Conservation (phyloP, 2,797 vertebrate genomes). For the Arvicola amphibius region DNA sequence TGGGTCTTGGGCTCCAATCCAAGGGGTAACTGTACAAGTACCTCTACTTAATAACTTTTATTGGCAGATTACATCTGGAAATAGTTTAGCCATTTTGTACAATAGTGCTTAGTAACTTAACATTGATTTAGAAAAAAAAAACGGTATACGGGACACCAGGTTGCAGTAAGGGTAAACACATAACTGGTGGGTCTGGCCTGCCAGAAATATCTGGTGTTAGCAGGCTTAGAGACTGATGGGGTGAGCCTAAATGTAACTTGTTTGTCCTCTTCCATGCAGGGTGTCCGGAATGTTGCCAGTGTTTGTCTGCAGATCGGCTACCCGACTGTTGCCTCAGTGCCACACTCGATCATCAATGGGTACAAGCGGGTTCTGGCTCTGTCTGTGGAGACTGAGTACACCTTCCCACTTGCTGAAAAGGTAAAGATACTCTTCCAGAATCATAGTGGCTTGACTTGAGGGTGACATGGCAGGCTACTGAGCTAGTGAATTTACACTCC, state of each 20-base stretch:
- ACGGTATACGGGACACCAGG: neutral
- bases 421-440: constrained; percentile 83
- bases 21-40: neutral
- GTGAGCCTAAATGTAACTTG: neutral
- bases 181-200: neutral
- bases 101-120: neutral
- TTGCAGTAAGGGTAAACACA: neutral
- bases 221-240: neutral
- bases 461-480: neutral
- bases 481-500: neutral
- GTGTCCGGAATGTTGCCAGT: constrained; percentile 97
- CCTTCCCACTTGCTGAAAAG: constrained; percentile 98
- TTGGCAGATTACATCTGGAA: neutral
- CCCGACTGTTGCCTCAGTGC: constrained; percentile 96
- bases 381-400: constrained; percentile 96
- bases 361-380: constrained; percentile 97
- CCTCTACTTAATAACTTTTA: neutral
- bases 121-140: too few relatives aligned
- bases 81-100: neutral
- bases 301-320: constrained; percentile 98
- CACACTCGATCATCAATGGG: constrained; percentile 96
- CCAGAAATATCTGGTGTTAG: neutral
- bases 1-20: neutral
- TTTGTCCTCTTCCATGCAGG: constrained; percentile 83
- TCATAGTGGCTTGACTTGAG: neutral